A percentile compares a stretch with the other conserved stretches of the same genome.
These are phyloP conservation scores for Pantelozetes paolii DNA, from an alignment of 2,888 invertebrate genomes.

Conservation along the genomic window DNA sequence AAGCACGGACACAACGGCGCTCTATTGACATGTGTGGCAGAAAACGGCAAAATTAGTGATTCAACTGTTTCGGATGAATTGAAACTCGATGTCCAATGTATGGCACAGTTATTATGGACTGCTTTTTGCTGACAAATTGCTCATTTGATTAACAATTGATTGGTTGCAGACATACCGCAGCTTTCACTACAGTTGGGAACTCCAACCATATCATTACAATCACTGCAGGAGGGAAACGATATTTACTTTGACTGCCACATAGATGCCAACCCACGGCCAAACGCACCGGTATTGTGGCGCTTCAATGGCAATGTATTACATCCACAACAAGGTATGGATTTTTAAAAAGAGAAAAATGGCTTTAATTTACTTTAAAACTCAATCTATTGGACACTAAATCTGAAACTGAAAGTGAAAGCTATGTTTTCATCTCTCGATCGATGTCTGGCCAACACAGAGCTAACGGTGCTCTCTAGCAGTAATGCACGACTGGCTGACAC, in stretches of 20 bases:
- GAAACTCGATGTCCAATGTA: slow-evolving; percentile 42
- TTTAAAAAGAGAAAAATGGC: background rate
- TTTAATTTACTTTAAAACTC: background rate
- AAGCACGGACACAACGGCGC: slow-evolving; percentile 40
- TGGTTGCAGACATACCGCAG: slow-evolving; percentile 39
- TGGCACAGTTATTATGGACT: background rate
- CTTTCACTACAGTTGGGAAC: slow-evolving; percentile 41
- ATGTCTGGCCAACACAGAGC: too few species aligned
- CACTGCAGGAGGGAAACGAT: slow-evolving; percentile 44
- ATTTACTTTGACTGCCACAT: slow-evolving; percentile 44
- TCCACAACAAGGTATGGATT: slow-evolving; percentile 41
- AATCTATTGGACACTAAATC: too few species aligned
- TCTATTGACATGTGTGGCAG: slow-evolving; percentile 40
- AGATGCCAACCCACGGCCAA: slow-evolving; percentile 43
- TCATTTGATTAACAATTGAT: background rate
- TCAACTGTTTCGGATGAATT: slow-evolving; percentile 39
- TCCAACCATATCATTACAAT: slow-evolving; percentile 40
- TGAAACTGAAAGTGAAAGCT: too few species aligned
- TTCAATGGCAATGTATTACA: slow-evolving; percentile 43
- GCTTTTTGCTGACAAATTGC: too few species aligned
- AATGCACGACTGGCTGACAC: too few species aligned
- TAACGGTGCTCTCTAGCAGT: too few species aligned
- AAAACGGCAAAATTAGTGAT: slow-evolving; percentile 41
- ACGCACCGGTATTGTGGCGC: slow-evolving; percentile 42
- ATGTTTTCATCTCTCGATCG: too few species aligned